Evolutionary conservation across 1,140 invertebrate species (phyloP), one percentile per base, ranked within the genome.

Genomic region (Lycorma delicatula): DNA sequence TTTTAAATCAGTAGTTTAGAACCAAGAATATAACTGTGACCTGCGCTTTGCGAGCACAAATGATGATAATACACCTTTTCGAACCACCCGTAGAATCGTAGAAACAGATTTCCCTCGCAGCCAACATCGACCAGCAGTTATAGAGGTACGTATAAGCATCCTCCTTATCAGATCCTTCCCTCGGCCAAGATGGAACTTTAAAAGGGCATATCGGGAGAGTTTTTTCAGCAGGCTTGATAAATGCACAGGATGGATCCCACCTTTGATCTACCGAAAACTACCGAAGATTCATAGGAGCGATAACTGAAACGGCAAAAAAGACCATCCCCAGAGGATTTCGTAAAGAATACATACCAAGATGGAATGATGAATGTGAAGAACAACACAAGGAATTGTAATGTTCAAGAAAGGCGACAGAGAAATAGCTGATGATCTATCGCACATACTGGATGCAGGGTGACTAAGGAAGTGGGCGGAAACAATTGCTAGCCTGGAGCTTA

Each of bases 291-390:
- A 31, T 22, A 25, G 28, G 44, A 20, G 36, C 25, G 6, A 29
- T 55, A 23, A 49, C 34, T 20, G 12, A 12, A 16, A 48, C 47
- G 29, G 58, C 52, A 22, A 59, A 57, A 29, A 59, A 55, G 23
- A 2, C 26, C 26, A 59, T 60, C 11, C 59, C 50, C 20, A 54
- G 58, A 54, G 41, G 25, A 41, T 59, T 28, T 27, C 26, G 51
- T 31, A 59, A 59, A 36, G 29, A 56, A 44, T 58, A 44, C 28
- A 53, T 58, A 13, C 48, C 49, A n/a, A 34, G 56, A 18, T 58
- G 56, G 56, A 58, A 36, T 36, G 48, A 58, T 25, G 28, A 52
- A 38, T 36, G 56, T 18, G 50, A 58, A 12, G 23, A n/a, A 11
- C 27, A 49, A 25, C 56, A 60, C 34, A 54, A 49, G 5, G 31